These are phyloP conservation scores for Tetrapedia diversipes DNA, from an alignment of 2,888 invertebrate species.

Conservation along the genomic window DNA sequence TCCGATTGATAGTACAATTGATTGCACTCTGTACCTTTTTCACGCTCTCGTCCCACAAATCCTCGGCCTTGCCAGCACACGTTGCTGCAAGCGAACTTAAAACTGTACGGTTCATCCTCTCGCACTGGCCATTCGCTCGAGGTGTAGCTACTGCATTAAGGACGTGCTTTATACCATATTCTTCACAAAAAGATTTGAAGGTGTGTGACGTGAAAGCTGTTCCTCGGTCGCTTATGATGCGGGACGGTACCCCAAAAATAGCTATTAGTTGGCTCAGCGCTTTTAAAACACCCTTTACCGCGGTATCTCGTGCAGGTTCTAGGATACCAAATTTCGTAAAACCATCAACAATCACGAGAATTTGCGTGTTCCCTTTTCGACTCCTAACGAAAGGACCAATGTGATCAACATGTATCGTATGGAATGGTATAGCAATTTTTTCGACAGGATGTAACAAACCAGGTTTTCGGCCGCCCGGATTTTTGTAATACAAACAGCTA, in stretches of 20 bases:
- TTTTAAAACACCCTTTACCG: background rate
- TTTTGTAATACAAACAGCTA: background rate
- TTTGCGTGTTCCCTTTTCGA: too few relatives aligned
- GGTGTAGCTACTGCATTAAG: slow-evolving; percentile 7
- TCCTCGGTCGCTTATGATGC: slow-evolving; percentile 7
- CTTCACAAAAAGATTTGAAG: background rate
- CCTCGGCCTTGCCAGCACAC: background rate
- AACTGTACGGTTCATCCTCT: background rate
- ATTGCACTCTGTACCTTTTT: slow-evolving; percentile 45
- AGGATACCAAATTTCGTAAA: background rate
- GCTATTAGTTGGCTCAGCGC: background rate
- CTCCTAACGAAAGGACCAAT: too few relatives aligned
- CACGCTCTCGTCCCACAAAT: background rate
- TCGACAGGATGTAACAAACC: slow-evolving; percentile 9
- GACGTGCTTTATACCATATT: slow-evolving; percentile 1
- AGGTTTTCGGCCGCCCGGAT: background rate
- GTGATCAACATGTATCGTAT: too few relatives aligned
- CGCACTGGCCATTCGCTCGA: slow-evolving; percentile 14
- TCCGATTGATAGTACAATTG: slow-evolving; percentile 60
- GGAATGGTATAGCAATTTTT: background rate
- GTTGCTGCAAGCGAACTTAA: too few relatives aligned
- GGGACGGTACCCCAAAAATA: slow-evolving; percentile 12
- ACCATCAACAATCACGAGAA: background rate
- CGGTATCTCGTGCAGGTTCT: slow-evolving; percentile 1
- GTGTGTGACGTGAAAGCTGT: slow-evolving; percentile 10